A percentile compares a stretch with the other conserved stretches of the same genome.
These are phyloP conservation scores for Campopleginae sp. DNA, from an alignment of 2,888 invertebrate species.

Conservation along the genomic window DNA sequence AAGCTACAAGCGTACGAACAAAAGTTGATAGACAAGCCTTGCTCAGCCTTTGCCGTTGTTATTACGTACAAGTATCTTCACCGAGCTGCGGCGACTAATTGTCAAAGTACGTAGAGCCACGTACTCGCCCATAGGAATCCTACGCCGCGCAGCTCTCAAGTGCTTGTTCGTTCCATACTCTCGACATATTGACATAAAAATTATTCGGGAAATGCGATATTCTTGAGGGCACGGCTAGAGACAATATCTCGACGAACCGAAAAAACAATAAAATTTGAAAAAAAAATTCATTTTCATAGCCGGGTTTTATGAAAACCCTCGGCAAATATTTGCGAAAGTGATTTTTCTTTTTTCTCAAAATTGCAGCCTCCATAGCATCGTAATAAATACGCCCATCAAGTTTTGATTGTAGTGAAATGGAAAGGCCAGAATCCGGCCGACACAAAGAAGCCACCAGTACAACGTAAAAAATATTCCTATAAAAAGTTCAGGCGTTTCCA, in stretches of 20 bases:
- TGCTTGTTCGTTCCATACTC: background rate
- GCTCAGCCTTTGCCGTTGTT: conserved; percentile 35
- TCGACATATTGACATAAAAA: background rate
- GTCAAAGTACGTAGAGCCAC: conserved; percentile 52
- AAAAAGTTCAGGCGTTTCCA: too few relatives aligned
- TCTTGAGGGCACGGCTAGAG: background rate
- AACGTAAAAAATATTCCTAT: too few relatives aligned
- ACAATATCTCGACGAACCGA: background rate
- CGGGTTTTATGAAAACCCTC: too few relatives aligned
- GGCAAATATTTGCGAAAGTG: too few relatives aligned
- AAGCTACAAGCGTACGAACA: conserved; percentile 20
- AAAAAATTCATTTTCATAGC: too few relatives aligned
- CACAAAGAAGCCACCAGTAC: too few relatives aligned
- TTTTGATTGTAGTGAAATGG: too few relatives aligned
- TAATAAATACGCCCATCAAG: too few relatives aligned
- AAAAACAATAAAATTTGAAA: too few relatives aligned
- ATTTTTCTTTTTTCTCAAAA: too few relatives aligned
- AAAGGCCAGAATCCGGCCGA: too few relatives aligned
- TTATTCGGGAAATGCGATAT: background rate
- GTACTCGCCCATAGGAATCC: conserved; percentile 1
- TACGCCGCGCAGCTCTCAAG: background rate
- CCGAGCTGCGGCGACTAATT: conserved; percentile 54
- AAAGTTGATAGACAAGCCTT: conserved; percentile 14
- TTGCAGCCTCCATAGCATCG: too few relatives aligned
- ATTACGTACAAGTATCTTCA: conserved; percentile 32